Percentiles rank a stretch among this genome's conserved stretches.
Conservation (phyloP, 2,113 vertebrate species). For the Psophia crepitans region DNA sequence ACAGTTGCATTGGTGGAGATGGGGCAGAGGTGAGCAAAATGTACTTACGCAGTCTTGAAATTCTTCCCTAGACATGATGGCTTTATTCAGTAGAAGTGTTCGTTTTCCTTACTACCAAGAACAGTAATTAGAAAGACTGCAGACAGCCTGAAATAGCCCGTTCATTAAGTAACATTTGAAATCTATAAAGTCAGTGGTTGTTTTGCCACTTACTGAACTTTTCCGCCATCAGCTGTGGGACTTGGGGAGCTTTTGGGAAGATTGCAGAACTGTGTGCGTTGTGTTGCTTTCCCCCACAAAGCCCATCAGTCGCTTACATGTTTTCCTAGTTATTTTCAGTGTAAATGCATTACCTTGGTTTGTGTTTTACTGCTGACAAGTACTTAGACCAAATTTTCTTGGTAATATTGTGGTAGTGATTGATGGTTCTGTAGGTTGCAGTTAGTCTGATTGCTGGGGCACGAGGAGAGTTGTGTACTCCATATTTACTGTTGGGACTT, state of each 20-base stretch:
- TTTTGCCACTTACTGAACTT: not conserved
- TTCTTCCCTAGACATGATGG: not conserved
- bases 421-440: not conserved
- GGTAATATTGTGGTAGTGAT: not conserved
- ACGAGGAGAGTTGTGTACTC: not conserved
- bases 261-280: not conserved
- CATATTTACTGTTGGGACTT: not conserved
- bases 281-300: not conserved
- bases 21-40: not conserved
- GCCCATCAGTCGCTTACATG: not conserved
- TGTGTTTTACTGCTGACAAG: not conserved
- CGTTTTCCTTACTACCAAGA: not conserved
- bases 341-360: not conserved
- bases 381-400: not conserved
- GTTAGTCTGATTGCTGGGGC: not conserved
- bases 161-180: not conserved
- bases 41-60: not conserved
- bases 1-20: not conserved
- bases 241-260: not conserved
- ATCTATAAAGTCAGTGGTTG: not conserved
- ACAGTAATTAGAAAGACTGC: not conserved
- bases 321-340: not conserved
- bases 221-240: not conserved
- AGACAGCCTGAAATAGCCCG: not conserved
- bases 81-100: not conserved